Conservation (phyloP, 2,113 vertebrate species). For the Saimiri boliviensis region DNA sequence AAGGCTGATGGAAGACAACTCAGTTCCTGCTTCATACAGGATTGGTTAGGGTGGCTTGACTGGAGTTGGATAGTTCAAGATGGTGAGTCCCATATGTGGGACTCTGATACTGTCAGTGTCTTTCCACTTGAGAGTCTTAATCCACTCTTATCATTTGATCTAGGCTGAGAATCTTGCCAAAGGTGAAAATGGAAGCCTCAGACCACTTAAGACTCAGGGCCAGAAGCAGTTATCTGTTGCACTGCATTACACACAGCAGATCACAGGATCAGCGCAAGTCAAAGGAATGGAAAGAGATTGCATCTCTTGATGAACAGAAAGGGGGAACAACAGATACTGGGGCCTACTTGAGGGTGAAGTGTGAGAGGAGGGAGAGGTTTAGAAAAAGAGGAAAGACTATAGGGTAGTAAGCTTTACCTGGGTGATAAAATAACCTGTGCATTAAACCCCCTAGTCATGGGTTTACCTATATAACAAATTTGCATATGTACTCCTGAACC, state of each 20-base stretch:
- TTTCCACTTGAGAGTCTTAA: not conserved
- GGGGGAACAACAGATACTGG: no score
- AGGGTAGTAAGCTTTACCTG: no score
- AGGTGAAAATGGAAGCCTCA: not conserved
- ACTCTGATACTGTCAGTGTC: no score
- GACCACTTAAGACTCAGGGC: not conserved
- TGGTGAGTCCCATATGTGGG: accelerated
- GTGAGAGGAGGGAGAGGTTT: no score
- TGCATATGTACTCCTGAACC: no score
- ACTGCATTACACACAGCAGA: not conserved
- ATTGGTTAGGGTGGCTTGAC: not conserved
- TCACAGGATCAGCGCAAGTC: not conserved
- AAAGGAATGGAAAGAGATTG: not conserved
- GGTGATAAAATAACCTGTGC: no score
- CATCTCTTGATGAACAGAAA: not conserved
- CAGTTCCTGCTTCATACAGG: not conserved
- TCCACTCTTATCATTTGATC: not conserved
- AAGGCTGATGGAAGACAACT: not conserved
- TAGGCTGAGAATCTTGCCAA: not conserved
- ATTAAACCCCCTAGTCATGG: no score
- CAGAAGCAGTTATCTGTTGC: not conserved
- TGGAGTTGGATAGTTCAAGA: not conserved
- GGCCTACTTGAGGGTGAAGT: no score
- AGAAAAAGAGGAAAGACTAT: no score
- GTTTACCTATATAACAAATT: no score